phyloP scores from a whole-genome alignment of 2,888 invertebrate species.

The Escarpia spicata region DNA sequence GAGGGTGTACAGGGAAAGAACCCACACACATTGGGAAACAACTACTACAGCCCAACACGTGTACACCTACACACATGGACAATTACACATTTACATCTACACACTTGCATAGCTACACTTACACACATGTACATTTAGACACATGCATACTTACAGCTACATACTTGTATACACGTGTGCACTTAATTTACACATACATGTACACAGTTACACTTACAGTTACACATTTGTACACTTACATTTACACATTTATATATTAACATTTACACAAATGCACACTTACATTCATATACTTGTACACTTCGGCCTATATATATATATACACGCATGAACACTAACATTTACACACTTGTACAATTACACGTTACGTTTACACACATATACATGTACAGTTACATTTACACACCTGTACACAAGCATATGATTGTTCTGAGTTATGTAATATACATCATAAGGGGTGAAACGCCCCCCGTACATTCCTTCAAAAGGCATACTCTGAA shows the following conservation, averaged over 20 bases:
- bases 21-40: no score
- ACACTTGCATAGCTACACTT: not conserved
- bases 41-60: no score
- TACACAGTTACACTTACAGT: not conserved
- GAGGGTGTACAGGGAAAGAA: no score
- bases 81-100: no score
- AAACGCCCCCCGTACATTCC: no score
- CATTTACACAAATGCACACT: not conserved
- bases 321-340: constrained; percentile 16
- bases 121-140: not conserved
- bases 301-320: not conserved
- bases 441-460: no score
- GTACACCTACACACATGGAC: no score
- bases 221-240: not conserved
- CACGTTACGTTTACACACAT: not conserved
- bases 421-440: no score
- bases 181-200: constrained; percentile 12
- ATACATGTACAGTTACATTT: not conserved
- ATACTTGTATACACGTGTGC: not conserved
- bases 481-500: no score
- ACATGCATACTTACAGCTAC: not conserved
- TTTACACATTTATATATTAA: not conserved
- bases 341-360: not conserved
- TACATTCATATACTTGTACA: not conserved
- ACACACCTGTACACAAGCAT: no score